Evolutionary conservation across 2,888 invertebrate genomes (phyloP).

Genomic region (Tenthredo amoena): DNA sequence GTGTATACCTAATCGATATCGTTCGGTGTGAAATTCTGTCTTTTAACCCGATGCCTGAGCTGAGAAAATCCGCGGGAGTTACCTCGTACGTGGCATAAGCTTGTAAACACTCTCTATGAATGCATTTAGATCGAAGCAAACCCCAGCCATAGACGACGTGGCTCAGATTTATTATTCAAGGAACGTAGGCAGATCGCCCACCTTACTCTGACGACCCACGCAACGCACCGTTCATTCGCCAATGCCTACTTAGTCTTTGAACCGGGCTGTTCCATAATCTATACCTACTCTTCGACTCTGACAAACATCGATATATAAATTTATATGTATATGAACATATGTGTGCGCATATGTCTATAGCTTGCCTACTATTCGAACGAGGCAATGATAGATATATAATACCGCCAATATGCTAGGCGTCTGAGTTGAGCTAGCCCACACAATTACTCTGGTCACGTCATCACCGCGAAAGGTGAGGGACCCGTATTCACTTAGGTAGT

Average conservation of each 20-base stretch:
- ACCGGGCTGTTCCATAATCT: constrained; percentile 50
- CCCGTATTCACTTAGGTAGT: constrained; percentile 45
- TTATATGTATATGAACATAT: neutral
- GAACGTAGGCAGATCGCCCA: constrained; percentile 72
- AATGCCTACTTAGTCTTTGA: constrained; percentile 68
- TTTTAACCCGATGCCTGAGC: neutral
- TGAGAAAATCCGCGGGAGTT: constrained; percentile 64
- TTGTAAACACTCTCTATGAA: constrained; percentile 71
- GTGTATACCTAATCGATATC: neutral
- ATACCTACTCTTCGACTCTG: constrained; percentile 45
- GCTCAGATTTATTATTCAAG: constrained; percentile 71
- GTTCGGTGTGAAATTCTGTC: neutral
- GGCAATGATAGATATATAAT: constrained; percentile 36
- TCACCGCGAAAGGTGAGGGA: constrained; percentile 51
- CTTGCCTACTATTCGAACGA: constrained; percentile 22
- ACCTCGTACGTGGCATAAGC: constrained; percentile 67
- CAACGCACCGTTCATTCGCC: constrained; percentile 70
- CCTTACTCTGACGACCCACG: constrained; percentile 73
- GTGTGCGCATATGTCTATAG: neutral
- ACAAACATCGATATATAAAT: constrained; percentile 33
- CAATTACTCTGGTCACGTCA: constrained; percentile 48
- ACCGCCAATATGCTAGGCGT: constrained; percentile 32
- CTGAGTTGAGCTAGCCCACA: constrained; percentile 38
- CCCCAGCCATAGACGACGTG: constrained; percentile 52
- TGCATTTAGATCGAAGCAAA: constrained; percentile 71